phyloP scores from a whole-genome alignment of 2,888 invertebrate species.

The Pollenia amentaria region DNA sequence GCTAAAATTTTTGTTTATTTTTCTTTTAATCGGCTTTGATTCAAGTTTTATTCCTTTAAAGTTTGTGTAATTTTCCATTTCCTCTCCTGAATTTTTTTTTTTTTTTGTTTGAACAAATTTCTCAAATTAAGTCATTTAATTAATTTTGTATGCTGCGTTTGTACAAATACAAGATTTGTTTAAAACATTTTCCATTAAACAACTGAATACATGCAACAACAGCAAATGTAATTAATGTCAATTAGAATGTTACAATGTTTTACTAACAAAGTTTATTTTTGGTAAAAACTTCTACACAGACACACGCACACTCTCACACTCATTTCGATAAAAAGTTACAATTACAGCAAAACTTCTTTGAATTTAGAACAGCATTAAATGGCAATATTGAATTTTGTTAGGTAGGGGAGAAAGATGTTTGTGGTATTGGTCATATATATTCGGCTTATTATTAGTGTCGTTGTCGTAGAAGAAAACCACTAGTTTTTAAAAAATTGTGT shows the following conservation, averaged over 20 bases:
- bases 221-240: constrained; percentile 36
- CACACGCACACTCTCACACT: background rate
- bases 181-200: constrained; percentile 1
- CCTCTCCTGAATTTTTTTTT: background rate
- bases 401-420: background rate
- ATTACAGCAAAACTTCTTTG: background rate
- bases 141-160: background rate
- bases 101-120: background rate
- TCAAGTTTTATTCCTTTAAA: background rate
- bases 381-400: background rate
- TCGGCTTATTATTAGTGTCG: too few relatives aligned
- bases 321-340: background rate
- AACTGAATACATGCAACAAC: background rate
- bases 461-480: too few relatives aligned
- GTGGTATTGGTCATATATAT: too few relatives aligned
- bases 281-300: background rate
- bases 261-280: constrained; percentile 29
- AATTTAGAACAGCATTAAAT: background rate
- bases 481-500: too few relatives aligned
- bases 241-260: constrained; percentile 36
- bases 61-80: background rate
- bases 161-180: background rate
- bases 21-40: too few relatives aligned
- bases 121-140: background rate
- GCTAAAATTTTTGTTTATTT: too few relatives aligned